phyloP scores from a whole-genome alignment of 2,888 invertebrate genomes.

The Perizoma affinitatum region DNA sequence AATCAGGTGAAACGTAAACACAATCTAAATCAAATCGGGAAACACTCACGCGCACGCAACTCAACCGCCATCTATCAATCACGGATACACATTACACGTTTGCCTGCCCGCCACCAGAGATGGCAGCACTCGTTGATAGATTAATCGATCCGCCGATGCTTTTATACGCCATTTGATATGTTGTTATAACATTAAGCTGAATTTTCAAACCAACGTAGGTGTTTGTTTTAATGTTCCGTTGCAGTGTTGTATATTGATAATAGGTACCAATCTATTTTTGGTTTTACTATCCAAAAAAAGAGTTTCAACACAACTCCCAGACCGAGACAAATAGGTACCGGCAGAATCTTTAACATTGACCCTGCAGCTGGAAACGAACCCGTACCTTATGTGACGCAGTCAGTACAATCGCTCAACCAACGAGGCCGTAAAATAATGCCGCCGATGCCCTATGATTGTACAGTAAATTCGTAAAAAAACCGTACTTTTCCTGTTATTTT shows the following conservation, averaged over 20 bases:
- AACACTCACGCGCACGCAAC: conserved; percentile 53
- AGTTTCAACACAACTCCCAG: too few relatives aligned
- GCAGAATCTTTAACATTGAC: too few relatives aligned
- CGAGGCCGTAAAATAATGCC: too few relatives aligned
- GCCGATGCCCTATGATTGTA: too few relatives aligned
- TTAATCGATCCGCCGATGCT: conserved; percentile 65
- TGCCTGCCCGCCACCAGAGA: conserved; percentile 66
- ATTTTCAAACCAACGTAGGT: conserved; percentile 36
- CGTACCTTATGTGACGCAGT: too few relatives aligned
- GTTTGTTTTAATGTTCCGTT: conserved; percentile 34
- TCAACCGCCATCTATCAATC: conserved; percentile 77
- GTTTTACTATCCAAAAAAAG: too few relatives aligned
- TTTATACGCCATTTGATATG: conserved; percentile 69
- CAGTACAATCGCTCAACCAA: too few relatives aligned
- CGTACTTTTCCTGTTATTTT: too few relatives aligned
- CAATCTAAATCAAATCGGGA: conserved; percentile 55
- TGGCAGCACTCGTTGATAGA: conserved; percentile 74
- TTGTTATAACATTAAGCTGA: conserved; percentile 60
- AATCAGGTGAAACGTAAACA: conserved; percentile 53
- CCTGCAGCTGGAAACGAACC: too few relatives aligned
- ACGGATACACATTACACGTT: conserved; percentile 71
- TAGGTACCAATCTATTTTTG: too few relatives aligned
- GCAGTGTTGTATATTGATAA: conserved; percentile 35
- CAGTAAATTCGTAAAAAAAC: too few relatives aligned
- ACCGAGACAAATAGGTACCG: too few relatives aligned